Evolutionary conservation across 1,140 invertebrate genomes (phyloP).

Genomic region (Vollenhovia emeryi): DNA sequence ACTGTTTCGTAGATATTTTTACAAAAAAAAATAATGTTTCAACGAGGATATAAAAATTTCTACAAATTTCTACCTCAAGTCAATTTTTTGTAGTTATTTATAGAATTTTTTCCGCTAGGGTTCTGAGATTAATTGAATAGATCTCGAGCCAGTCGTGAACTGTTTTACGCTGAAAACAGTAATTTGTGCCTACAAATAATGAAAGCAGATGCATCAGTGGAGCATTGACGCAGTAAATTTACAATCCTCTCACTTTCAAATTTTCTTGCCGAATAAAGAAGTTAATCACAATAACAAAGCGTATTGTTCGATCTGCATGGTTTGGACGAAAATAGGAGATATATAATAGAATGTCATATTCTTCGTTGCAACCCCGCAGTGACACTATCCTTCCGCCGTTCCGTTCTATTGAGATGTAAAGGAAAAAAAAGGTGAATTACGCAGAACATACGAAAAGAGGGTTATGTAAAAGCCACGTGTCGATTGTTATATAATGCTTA

Average conservation of each 20-base stretch:
- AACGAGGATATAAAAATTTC: too few relatives aligned
- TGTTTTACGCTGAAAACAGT: not conserved
- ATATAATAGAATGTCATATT: not conserved
- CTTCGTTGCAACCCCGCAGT: not conserved
- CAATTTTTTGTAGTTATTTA: too few relatives aligned
- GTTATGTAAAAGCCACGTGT: constrained; percentile 18
- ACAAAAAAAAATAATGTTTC: too few relatives aligned
- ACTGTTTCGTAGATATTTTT: too few relatives aligned
- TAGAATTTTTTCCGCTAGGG: too few relatives aligned
- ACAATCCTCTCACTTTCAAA: constrained; percentile 22
- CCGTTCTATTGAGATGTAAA: not conserved
- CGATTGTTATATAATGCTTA: constrained; percentile 17
- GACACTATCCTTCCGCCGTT: not conserved
- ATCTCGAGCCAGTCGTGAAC: not conserved
- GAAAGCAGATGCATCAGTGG: not conserved
- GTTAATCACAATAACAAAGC: constrained; percentile 23
- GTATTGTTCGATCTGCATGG: not conserved
- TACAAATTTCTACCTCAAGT: too few relatives aligned
- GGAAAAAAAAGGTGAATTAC: not conserved
- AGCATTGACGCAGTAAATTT: not conserved
- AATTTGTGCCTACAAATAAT: not conserved
- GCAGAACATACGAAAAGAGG: not conserved
- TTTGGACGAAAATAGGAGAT: not conserved
- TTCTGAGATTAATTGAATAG: not conserved
- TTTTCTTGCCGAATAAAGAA: not conserved